phyloP scores from a whole-genome alignment of 2,888 invertebrate species.

The Xestobium rufovillosum region DNA sequence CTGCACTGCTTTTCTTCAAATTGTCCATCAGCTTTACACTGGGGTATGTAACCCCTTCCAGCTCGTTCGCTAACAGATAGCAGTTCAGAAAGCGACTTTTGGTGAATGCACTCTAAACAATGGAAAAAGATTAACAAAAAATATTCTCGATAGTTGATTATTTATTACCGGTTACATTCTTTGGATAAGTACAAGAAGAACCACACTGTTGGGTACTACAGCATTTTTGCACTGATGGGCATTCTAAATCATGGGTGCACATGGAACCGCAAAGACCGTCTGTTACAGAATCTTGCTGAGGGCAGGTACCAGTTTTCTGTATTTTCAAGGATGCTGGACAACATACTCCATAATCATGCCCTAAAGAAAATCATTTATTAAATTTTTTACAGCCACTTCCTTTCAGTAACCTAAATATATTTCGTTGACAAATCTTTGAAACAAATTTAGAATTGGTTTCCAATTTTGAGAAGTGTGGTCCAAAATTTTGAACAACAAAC shows the following conservation, averaged over 20 bases:
- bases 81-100: constrained; percentile 68
- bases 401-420: not conserved
- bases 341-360: constrained; percentile 82
- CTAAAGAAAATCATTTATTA: constrained; percentile 37
- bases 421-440: too few relatives aligned
- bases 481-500: too few relatives aligned
- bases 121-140: constrained; percentile 3
- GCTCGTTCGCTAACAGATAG: constrained; percentile 70
- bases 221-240: constrained; percentile 75
- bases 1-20: constrained; percentile 74
- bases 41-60: constrained; percentile 77
- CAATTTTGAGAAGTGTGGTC: too few relatives aligned
- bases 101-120: constrained; percentile 60
- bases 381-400: not conserved
- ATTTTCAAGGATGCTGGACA: constrained; percentile 71
- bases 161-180: constrained; percentile 58
- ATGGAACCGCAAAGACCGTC: constrained; percentile 53
- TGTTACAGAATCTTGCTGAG: constrained; percentile 43
- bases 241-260: constrained; percentile 74
- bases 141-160: not conserved
- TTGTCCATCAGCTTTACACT: constrained; percentile 65
- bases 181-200: constrained; percentile 64
- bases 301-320: constrained; percentile 73
- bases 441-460: too few relatives aligned
- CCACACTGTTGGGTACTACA: constrained; percentile 69